Base-by-base conservation (phyloP, 2,888 invertebrate species). In the Empis livida region DNA sequence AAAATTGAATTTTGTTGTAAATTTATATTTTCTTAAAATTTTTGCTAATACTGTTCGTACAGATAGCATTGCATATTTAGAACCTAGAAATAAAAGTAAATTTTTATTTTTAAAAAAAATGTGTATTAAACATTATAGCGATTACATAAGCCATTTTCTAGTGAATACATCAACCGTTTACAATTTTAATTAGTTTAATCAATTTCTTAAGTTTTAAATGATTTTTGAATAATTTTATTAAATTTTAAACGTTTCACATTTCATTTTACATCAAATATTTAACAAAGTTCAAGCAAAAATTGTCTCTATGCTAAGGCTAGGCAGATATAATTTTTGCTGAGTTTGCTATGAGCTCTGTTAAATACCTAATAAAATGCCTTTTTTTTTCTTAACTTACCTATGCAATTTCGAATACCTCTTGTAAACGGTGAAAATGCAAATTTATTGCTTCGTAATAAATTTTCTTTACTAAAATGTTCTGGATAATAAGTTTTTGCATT, bases 351-450 rank as follows among this genome's bases (percentile, higher is more conserved):
- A n/a, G n/a, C n/a, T n/a, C n/a, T n/a, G n/a, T n/a, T n/a, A n/a
- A n/a, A n/a, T n/a, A n/a, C n/a, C n/a, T n/a, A n/a, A n/a, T n/a
- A n/a, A n/a, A n/a, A n/a, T n/a, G n/a, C n/a, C n/a, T n/a, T n/a
- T n/a, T n/a, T n/a, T n/a, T n/a, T n/a, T n/a, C n/a, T n/a, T n/a
- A 13, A 35, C 4, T 66, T 62, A 23, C 65, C 65, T 45, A 67
- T 65, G 49, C 66, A 66, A 65, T 64, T 67, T 20, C 67, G 58
- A 38, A 63, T 49, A 13, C 67, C 67, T 43, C 64, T 64, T 1
- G 64, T 63, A 49, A 67, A 67, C 0, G 67, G 68, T 42, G 65
- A 53, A 51, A 59, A 67, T 14, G 65, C 62, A 37, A 63, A 66
- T 1, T 65, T 54, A 51, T 61, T 61, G 9, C 4, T 9, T 27